These are phyloP conservation scores for Pomacea maculata DNA, from an alignment of 1,140 invertebrate species.

Conservation along the genomic window DNA sequence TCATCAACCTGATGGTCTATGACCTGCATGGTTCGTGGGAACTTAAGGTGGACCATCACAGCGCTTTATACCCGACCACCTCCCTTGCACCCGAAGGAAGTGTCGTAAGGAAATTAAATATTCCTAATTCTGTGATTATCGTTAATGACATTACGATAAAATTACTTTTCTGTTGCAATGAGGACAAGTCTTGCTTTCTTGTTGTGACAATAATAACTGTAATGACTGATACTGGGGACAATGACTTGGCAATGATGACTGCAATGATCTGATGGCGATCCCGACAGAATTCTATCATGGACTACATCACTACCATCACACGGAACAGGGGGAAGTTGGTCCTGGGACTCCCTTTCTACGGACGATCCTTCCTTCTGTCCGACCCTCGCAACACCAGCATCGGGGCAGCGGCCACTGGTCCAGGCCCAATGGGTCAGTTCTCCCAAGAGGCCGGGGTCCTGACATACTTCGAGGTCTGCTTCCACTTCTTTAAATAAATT, in stretches of 20 bases:
- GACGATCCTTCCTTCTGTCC: conserved; percentile 38
- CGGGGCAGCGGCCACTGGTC: conserved; percentile 33
- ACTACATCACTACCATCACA: not conserved
- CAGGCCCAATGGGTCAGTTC: conserved; percentile 67
- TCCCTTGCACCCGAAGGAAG: no score
- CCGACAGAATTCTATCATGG: conserved; percentile 4
- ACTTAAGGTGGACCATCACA: conserved; percentile 76
- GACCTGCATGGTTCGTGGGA: conserved; percentile 97
- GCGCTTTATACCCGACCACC: conserved; percentile 52
- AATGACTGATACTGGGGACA: no score
- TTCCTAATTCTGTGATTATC: no score
- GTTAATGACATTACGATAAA: no score
- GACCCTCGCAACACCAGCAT: conserved; percentile 24
- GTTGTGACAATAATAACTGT: no score
- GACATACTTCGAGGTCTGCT: conserved; percentile 50
- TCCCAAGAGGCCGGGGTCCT: conserved; percentile 67
- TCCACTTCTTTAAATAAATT: no score
- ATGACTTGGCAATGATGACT: no score
- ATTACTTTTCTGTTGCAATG: no score
- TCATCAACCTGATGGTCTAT: conserved; percentile 91
- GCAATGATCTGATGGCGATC: no score
- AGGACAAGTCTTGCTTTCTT: no score
- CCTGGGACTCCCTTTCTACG: conserved; percentile 84
- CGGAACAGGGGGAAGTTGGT: conserved; percentile 94
- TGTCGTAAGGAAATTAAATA: no score